Base-by-base conservation (phyloP, 2,113 vertebrate species). In the Verasper variegatus region DNA sequence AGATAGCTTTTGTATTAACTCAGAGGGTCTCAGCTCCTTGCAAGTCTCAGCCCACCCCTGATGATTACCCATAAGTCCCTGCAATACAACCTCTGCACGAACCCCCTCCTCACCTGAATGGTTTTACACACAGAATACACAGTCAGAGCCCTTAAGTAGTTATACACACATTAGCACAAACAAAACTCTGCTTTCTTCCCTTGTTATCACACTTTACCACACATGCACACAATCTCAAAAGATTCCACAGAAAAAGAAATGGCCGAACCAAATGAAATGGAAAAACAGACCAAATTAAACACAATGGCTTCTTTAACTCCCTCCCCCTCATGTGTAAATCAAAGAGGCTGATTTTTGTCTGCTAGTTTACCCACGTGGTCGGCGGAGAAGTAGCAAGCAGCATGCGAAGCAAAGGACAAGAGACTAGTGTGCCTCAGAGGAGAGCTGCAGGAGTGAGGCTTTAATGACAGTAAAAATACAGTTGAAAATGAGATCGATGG, bases 231-330 rank as follows among this genome's bases (percentile, higher is more conserved):
- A 18, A 51, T 18, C 47, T 24, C 35, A 40, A 58, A 31, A 51
- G 47, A 51, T 54, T 54, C 14, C 51, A 42, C 10, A 42, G 40
- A 42, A 13, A 42, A 12, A 3, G 2, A 42, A 42, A 42, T 13
- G 12, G 40, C 40, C 2, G 40, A 42, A n/a, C 20, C 51, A 10
- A 54, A 54, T 17, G 20, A 52, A 47, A 47, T 49, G 45, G 45
- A 15, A 31, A 68, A 55, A 37, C 23, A 81, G 72, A 83, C 68
- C 68, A 76, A 87, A 88, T 82, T 69, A 82, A 78, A 86, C 83
- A 86, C 68, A 90, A 78, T 84, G 62, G 55, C 71, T 56, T 81
- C 73, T 82, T 88, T 86, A 79, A 88, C 35, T 70, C 76, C 47
- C 24, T 69, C 63, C 67, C 82, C 63, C 61, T 5, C 68, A 78